These are phyloP conservation scores for Tetramorium bicarinatum DNA, from an alignment of 2,888 invertebrate genomes.

Conservation along the genomic window DNA sequence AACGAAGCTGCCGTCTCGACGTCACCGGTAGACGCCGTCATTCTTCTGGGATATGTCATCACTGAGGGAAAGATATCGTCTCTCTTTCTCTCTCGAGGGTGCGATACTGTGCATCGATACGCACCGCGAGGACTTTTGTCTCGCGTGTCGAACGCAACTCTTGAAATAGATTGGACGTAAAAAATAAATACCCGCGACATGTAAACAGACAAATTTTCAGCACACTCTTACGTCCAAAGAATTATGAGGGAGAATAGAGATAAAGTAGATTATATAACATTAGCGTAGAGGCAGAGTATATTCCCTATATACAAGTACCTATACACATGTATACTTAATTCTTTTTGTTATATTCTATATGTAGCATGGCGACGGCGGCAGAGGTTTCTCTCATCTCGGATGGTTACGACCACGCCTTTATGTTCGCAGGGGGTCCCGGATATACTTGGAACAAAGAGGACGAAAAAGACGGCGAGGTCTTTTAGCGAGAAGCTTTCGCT, in stretches of 20 bases:
- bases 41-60: conserved; percentile 76
- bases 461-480: conserved; percentile 58
- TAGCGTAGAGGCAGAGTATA: not conserved
- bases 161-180: not conserved
- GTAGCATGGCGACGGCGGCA: not conserved
- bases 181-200: not conserved
- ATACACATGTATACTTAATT: not conserved
- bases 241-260: not conserved
- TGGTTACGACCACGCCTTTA: conserved; percentile 67
- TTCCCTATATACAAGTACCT: not conserved
- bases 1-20: conserved; percentile 79
- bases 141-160: not conserved
- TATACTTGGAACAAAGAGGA: conserved; percentile 72
- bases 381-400: conserved; percentile 21
- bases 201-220: not conserved
- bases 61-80: conserved; percentile 58
- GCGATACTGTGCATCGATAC: conserved; percentile 50
- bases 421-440: conserved; percentile 73
- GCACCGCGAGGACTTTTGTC: conserved; percentile 1
- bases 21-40: conserved; percentile 81
- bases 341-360: not conserved
- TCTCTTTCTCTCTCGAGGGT: not conserved
- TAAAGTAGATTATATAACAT: not conserved
- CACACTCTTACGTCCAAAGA: not conserved
- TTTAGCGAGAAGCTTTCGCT: conserved; percentile 52